These are phyloP conservation scores for Lepilemur ruficaudatus DNA, from an alignment of 2,797 vertebrate species.

Conservation along the genomic window DNA sequence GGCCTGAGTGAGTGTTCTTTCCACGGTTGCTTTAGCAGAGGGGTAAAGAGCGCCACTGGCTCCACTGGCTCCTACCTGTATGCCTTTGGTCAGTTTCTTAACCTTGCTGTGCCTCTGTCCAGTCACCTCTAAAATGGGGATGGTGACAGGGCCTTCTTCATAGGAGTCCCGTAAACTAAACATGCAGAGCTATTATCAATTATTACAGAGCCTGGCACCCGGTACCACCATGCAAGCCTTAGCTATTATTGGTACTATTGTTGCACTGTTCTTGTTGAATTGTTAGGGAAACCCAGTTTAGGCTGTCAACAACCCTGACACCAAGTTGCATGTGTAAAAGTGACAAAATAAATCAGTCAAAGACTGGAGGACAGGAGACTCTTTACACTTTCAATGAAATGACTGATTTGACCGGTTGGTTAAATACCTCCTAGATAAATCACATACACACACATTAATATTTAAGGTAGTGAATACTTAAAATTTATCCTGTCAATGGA, in stretches of 20 bases:
- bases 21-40: rapidly evolving
- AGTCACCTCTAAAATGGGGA: neutral
- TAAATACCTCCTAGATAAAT: neutral
- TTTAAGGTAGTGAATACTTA: neutral
- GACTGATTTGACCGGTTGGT: neutral
- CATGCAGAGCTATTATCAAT: rapidly evolving
- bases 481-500: neutral
- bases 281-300: neutral
- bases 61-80: neutral
- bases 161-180: no score
- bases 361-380: neutral
- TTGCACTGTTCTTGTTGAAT: neutral
- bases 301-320: neutral
- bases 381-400: neutral
- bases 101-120: neutral
- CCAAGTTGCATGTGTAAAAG: neutral
- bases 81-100: neutral
- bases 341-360: neutral
- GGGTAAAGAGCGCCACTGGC: neutral
- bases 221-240: rapidly evolving
- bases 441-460: neutral
- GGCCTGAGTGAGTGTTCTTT: neutral
- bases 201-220: rapidly evolving
- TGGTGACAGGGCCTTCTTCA: neutral
- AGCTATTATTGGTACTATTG: no score